phyloP scores from a whole-genome alignment of 2,797 vertebrate species.

The Antrozous pallidus region DNA sequence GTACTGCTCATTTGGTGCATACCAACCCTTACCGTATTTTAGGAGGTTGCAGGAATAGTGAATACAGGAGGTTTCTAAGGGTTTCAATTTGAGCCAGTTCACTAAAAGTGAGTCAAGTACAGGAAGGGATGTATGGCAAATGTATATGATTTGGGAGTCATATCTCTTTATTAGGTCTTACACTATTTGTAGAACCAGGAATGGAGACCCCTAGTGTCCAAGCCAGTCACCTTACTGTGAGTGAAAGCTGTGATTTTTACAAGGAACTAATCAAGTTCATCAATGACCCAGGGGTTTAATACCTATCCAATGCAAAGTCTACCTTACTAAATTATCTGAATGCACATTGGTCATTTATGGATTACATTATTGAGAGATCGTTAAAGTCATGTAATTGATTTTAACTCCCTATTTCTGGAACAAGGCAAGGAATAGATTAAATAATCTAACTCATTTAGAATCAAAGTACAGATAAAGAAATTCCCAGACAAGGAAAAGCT shows the following conservation, averaged over 20 bases:
- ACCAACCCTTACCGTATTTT: not conserved
- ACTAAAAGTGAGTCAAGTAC: not conserved
- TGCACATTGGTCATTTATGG: not conserved
- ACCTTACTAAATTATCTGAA: not conserved
- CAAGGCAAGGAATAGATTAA: not conserved
- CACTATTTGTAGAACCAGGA: not conserved
- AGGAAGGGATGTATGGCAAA: not conserved
- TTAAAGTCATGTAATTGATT: not conserved
- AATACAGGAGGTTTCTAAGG: slow-evolving; percentile 6
- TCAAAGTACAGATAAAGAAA: not conserved
- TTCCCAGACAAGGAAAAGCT: not conserved
- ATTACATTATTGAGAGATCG: not conserved
- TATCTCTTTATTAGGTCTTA: not conserved
- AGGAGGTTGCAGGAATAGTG: not conserved
- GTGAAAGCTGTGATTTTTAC: not conserved
- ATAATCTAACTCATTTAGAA: not conserved
- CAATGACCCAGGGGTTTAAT: not conserved
- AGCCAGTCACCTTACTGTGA: not conserved
- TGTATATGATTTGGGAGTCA: not conserved
- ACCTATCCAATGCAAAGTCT: not conserved
- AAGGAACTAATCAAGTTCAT: not conserved
- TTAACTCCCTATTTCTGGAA: slow-evolving; percentile 28
- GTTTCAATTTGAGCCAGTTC: slow-evolving; percentile 48
- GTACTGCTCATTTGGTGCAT: slow-evolving; percentile 9
- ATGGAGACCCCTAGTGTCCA: not conserved